Percentiles rank a stretch among this genome's conserved stretches.
Conservation (phyloP, 2,113 vertebrate genomes). For the Centropus bengalensis region DNA sequence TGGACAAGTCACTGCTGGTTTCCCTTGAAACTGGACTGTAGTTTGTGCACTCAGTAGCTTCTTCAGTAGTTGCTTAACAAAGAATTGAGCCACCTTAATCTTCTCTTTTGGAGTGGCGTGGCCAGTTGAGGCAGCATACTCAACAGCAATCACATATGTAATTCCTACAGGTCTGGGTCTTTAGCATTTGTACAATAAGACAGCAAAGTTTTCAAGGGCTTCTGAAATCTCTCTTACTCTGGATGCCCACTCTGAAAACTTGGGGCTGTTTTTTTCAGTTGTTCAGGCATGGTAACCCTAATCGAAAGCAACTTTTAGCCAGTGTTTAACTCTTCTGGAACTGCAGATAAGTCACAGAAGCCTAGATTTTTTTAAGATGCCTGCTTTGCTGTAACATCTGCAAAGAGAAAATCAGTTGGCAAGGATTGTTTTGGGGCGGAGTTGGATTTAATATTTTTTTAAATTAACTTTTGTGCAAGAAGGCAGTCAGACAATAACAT, state of each 20-base stretch:
- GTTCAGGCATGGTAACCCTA: background rate
- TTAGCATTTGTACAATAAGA: background rate
- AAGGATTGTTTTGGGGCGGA: fast-evolving
- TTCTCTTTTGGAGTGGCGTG: background rate
- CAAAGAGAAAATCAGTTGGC: background rate
- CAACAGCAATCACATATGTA: background rate
- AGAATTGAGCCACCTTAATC: background rate
- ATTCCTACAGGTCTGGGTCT: background rate
- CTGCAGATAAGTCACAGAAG: background rate
- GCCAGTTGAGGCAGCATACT: background rate
- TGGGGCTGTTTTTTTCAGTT: background rate
- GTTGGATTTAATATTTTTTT: background rate
- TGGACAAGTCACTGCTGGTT: background rate
- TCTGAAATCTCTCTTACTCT: background rate
- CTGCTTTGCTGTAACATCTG: background rate
- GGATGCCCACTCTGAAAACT: background rate
- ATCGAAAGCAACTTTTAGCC: background rate
- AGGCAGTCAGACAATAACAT: background rate
- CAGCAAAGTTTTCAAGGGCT: background rate
- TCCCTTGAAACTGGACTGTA: background rate
- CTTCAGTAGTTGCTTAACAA: background rate
- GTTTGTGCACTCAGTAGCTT: background rate
- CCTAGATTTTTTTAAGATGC: background rate
- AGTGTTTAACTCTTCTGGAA: background rate
- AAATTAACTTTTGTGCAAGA: background rate